Evolutionary conservation across 2,888 invertebrate species (phyloP).

Genomic region (Hypomecis punctinalis): DNA sequence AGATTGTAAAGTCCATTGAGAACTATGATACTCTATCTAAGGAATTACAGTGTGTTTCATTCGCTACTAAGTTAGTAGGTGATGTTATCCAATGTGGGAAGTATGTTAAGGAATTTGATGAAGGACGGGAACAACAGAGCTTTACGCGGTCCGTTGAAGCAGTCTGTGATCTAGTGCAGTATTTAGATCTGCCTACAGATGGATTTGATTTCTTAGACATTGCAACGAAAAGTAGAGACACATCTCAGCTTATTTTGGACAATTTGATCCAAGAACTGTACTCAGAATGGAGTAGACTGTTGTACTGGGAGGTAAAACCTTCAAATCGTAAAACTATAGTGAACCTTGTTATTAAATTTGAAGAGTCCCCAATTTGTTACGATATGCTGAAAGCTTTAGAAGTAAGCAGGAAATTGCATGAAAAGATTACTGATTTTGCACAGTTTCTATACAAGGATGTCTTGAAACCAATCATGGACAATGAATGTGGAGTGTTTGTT

Average conservation of each 20-base stretch:
- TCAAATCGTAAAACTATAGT: slow-evolving; percentile 60
- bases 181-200: slow-evolving; percentile 73
- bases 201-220: slow-evolving; percentile 82
- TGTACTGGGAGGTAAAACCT: slow-evolving; percentile 68
- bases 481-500: slow-evolving; percentile 71
- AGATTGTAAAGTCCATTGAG: slow-evolving; percentile 85
- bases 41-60: slow-evolving; percentile 83
- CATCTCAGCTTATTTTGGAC: slow-evolving; percentile 73
- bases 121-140: slow-evolving; percentile 64
- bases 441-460: slow-evolving; percentile 84
- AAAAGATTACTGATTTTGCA: slow-evolving; percentile 84
- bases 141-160: slow-evolving; percentile 78
- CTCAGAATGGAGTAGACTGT: slow-evolving; percentile 77
- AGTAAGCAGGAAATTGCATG: slow-evolving; percentile 68
- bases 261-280: slow-evolving; percentile 76
- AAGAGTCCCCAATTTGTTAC: slow-evolving; percentile 54
- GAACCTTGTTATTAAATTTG: slow-evolving; percentile 67
- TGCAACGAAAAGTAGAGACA: slow-evolving; percentile 75
- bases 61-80: slow-evolving; percentile 79
- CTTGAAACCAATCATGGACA: slow-evolving; percentile 84
- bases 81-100: slow-evolving; percentile 68
- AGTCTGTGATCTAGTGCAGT: slow-evolving; percentile 74
- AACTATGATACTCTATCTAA: slow-evolving; percentile 85
- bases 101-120: slow-evolving; percentile 69
- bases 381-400: slow-evolving; percentile 74